A percentile compares a stretch with the other conserved stretches of the same genome.
These are phyloP conservation scores for Seriola aureovittata DNA, from an alignment of 2,113 vertebrate genomes.

Conservation along the genomic window DNA sequence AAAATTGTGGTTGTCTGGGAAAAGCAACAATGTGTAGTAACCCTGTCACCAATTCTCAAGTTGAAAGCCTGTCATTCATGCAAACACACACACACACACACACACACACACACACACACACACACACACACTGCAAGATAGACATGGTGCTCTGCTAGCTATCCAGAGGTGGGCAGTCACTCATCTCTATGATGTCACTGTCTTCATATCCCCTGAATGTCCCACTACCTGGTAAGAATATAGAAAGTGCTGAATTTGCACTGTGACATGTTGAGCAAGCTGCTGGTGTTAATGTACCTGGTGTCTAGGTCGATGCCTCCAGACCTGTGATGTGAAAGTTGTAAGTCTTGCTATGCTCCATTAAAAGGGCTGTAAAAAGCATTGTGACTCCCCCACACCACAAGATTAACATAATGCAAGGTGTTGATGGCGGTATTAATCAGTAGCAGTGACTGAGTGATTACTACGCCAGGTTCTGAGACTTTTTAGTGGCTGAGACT, in stretches of 20 bases:
- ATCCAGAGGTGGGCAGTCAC: not conserved
- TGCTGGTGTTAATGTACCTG: constrained; percentile 22
- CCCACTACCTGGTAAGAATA: not conserved
- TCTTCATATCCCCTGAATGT: constrained; percentile 20
- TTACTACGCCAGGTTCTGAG: not conserved
- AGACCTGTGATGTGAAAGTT: constrained; percentile 24
- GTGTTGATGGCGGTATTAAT: constrained; percentile 40
- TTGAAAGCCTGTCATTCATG: constrained; percentile 33
- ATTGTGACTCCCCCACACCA: constrained; percentile 2
- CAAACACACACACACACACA: constrained; percentile 10
- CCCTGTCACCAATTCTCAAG: constrained; percentile 20
- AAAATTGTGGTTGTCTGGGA: constrained; percentile 25
- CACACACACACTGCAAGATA: constrained; percentile 18
- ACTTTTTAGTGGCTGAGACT: constrained; percentile 5
- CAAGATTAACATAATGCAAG: constrained; percentile 19
- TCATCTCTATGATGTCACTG: constrained; percentile 32
- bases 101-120: not conserved
- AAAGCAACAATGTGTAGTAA: constrained; percentile 33
- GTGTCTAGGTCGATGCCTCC: not conserved
- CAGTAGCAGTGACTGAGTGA: constrained; percentile 15
- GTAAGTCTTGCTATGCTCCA: constrained; percentile 23
- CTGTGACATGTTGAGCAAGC: not conserved
- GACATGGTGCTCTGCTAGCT: constrained; percentile 26
- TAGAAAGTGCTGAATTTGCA: constrained; percentile 20
- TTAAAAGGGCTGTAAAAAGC: constrained; percentile 20